Evolutionary conservation across 53 echinoderm and acorn worm genomes (phyloP), one percentile per base, ranked within the genome.

Genomic region (Henricia sp.): DNA sequence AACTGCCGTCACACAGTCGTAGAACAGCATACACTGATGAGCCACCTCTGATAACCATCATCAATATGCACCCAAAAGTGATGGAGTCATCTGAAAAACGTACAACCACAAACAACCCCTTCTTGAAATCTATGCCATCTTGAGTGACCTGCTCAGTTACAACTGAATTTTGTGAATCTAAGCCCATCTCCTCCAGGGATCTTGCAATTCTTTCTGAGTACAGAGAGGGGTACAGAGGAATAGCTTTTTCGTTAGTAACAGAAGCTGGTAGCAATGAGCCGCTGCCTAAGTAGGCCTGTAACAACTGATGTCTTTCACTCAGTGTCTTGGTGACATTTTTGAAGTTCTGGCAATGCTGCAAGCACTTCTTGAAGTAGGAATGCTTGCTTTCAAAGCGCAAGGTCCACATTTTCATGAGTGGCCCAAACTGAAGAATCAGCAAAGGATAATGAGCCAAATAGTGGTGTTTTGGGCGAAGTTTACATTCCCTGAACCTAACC

Each of bases 241-340:
- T 78, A 27, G 60, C 30, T 23, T 32, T 40, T 1, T 3, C 9
- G 40, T 39, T 26, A 28, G n/a, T 13, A 9, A 78, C 40, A 55
- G 6, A 4, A n/a, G 55, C 55, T 6, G 55, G 55, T 17, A 55
- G 19, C 3, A 55, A 3, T n/a, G 55, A 76, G 33, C 91, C 91
- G 74, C 51, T 72, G 37, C 52, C 37, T 30, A n/a, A 70, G 73
- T 88, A 76, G 0, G 87, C 88, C 72, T 91, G 91, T 14, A 91
- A 44, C 2, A 91, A 84, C 53, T 91, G 91, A 20, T 91, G 91
- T 33, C 82, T 29, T 68, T 91, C 87, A 37, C 74, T 53, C 26
- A 91, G 37, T 37, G 92, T 89, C 42, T 84, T 72, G 1, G 91
- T 91, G 17, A 91, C 38, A 83, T 91, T 91, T 56, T 65, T 89